Percentiles rank a stretch among this genome's conserved stretches.
phyloP scores from a whole-genome alignment of 2,797 vertebrate species.

The Macropus fuliginosus region DNA sequence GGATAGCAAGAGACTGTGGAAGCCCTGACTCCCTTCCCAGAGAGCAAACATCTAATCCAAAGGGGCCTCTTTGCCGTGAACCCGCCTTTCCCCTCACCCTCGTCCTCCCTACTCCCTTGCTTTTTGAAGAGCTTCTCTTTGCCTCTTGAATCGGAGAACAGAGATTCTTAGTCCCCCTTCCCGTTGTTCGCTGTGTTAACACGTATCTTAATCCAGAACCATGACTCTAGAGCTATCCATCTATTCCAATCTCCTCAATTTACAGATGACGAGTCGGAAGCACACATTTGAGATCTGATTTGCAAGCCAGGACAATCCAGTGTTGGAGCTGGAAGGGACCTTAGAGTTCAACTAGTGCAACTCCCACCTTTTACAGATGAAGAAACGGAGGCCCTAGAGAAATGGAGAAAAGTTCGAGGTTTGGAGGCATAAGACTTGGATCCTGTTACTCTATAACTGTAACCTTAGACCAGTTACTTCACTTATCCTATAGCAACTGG shows the following conservation, averaged over 20 bases:
- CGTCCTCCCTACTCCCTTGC: neutral
- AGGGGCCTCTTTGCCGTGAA: neutral
- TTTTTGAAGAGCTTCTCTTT: slow-evolving; percentile 14
- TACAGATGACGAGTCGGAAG: neutral
- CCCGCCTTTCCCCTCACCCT: neutral
- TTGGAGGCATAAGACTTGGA: neutral
- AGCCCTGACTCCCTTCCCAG: slow-evolving; percentile 56
- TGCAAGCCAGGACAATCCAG: neutral
- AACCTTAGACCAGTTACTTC: neutral
- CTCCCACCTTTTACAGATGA: neutral
- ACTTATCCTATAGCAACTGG: neutral
- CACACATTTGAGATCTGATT: neutral
- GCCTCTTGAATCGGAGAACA: slow-evolving; percentile 45
- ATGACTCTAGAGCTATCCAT: neutral
- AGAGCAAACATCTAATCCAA: slow-evolving; percentile 60
- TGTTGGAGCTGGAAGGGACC: neutral
- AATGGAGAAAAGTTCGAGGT: neutral
- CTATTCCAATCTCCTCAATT: neutral
- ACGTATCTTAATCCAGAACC: neutral
- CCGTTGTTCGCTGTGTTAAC: neutral
- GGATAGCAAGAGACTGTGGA: slow-evolving; percentile 56
- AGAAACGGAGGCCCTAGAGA: neutral
- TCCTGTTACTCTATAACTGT: neutral
- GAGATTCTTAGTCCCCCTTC: slow-evolving; percentile 14
- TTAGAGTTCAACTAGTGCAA: neutral